Base-by-base conservation (phyloP, 2,113 vertebrate species). In the Xyliphius kryptos region DNA sequence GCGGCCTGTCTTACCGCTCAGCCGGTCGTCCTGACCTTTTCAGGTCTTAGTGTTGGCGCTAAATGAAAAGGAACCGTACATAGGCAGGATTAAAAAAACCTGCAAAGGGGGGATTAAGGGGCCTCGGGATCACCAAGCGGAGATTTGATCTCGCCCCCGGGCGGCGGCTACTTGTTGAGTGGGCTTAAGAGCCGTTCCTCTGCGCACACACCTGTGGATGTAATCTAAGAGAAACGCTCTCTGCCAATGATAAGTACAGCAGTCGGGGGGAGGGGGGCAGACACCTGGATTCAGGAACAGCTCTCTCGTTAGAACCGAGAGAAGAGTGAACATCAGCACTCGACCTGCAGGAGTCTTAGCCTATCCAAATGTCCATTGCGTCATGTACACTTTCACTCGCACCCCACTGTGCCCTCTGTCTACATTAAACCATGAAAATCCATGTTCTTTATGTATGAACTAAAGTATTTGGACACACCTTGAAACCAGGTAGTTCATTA, bases 201-300 rank as follows among this genome's bases (percentile, higher is more conserved):
- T 74, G 68, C 67, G 16, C 74, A 66, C 57, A 79, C 76, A 81
- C 74, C 80, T 83, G 76, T 81, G 81, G 83, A 85, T 86, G 72
- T 74, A 80, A 85, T 85, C 82, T 84, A 73, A 67, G 79, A 69
- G 74, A 74, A 82, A 72, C 58, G 55, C 70, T 67, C 75, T 74
- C 68, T 72, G 69, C 76, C 68, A 74, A 49, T 36, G 79, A 77
- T 73, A 82, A 73, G 78, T 77, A 79, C 67, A 76, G 65, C 55
- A 60, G 76, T 58, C 51, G 69, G 67, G 61, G 61, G 60, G 75
- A 79, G 80, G 70, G 53, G 59, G 67, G 50, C 53, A 44, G 68
- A 50, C 81, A 86, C 83, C 83, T 84, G 83, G 82, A 80, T 80
- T 70, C 67, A 56, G 70, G 55, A 71, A 53, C n/a, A 53, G 61